phyloP scores from a whole-genome alignment of 1,140 invertebrate species.

The Drosophila navojoa region DNA sequence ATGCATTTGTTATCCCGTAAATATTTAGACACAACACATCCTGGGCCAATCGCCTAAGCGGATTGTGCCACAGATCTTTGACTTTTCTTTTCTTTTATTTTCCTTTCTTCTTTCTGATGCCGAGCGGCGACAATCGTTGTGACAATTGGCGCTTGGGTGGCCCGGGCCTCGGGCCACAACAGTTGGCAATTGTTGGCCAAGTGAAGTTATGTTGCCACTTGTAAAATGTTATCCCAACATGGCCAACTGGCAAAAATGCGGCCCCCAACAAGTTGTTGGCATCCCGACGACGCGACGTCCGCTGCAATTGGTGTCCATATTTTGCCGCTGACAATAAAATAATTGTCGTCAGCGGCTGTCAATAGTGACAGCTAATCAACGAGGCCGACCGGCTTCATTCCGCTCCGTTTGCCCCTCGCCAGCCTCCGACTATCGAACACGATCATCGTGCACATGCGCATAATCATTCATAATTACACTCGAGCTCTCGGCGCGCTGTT shows the following conservation, averaged over 20 bases:
- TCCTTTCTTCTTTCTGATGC: conserved; percentile 14
- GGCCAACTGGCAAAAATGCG: conserved; percentile 50
- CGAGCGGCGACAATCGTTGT: conserved; percentile 53
- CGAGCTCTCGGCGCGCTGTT: conserved; percentile 19
- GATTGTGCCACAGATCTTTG: conserved; percentile 61
- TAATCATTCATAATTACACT: conserved; percentile 76
- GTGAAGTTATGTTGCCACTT: conserved; percentile 72
- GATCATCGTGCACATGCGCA: conserved; percentile 61
- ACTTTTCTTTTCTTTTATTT: conserved; percentile 29
- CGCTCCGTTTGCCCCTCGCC: background rate
- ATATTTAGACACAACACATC: conserved; percentile 71
- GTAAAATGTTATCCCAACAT: conserved; percentile 72
- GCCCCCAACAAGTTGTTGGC: conserved; percentile 73
- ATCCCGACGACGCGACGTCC: conserved; percentile 33
- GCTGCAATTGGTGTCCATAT: conserved; percentile 22
- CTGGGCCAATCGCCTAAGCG: conserved; percentile 50
- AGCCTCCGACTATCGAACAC: conserved; percentile 20
- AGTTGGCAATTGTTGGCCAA: conserved; percentile 39
- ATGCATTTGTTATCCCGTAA: conserved; percentile 52
- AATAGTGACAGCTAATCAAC: conserved; percentile 79
- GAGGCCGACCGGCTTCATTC: conserved; percentile 9
- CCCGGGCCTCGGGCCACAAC: conserved; percentile 15
- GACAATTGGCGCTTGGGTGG: conserved; percentile 78
- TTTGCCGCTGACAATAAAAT: conserved; percentile 63
- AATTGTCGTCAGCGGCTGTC: conserved; percentile 74